Evolutionary conservation across 2,888 invertebrate genomes (phyloP), one percentile per base, ranked within the genome.

Genomic region (Eueremaeus valkanovi): DNA sequence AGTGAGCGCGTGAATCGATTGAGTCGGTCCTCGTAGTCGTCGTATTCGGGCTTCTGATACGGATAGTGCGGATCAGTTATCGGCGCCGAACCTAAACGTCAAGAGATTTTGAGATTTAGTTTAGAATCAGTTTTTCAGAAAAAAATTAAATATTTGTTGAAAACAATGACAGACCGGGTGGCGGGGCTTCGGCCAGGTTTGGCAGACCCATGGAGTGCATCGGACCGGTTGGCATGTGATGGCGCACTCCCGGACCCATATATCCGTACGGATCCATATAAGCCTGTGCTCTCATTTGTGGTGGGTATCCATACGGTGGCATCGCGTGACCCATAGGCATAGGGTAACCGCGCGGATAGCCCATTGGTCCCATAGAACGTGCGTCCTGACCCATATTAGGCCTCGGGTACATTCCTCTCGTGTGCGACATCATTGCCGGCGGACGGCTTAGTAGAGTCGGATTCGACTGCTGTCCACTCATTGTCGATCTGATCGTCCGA

Each of bases 71-170:
- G 24, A 24, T 68, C 68, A 0, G 68, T 24, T 36, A 33, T 45
- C 3, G 49, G 63, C 1, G 63, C 33, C 1, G 63, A 33, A 6
- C 63, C 63, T 63, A 63, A 63, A 58, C n/a, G n/a, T n/a, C n/a
- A n/a, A n/a, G n/a, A n/a, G n/a, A n/a, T n/a, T n/a, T n/a, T n/a
- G n/a, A n/a, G n/a, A n/a, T n/a, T n/a, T n/a, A n/a, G n/a, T n/a
- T 27, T 1, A 58, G 1, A 58, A 27, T 29, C 16, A 84, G 16
- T 33, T 21, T 5, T 33, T 63, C 3, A 16, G 8, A 63, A 63
- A 11, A 49, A 58, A 27, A 29, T 58, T 9, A 58, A 27, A 18
- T 1, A 3, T 11, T 3, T 58, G 2, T 1, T 27, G 16, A 6
- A 55, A 8, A 55, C 24, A 9, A 13, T 55, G 13, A 11, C 31